phyloP scores from a whole-genome alignment of 2,113 vertebrate species.

The Eolophus roseicapilla region DNA sequence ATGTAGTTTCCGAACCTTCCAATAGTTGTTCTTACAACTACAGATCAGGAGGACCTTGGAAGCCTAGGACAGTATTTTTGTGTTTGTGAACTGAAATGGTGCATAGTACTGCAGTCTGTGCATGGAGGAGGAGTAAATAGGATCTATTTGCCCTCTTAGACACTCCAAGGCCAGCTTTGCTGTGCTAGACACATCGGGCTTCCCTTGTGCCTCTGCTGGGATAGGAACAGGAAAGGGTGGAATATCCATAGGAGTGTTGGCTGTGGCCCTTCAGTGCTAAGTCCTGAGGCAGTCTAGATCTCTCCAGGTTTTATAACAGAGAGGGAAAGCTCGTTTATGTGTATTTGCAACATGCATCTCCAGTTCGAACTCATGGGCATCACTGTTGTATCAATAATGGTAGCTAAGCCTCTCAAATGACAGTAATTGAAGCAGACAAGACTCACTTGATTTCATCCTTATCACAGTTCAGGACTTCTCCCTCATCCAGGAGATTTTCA shows the following conservation, averaged over 20 bases:
- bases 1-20: background rate
- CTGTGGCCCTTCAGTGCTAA: background rate
- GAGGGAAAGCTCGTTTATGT: background rate
- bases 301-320: background rate
- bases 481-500: background rate
- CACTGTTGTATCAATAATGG: background rate
- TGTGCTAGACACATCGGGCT: no score
- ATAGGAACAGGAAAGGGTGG: background rate
- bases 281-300: background rate
- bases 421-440: background rate
- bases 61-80: background rate
- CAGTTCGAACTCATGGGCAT: background rate
- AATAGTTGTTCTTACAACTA: background rate
- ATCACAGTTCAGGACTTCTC: background rate
- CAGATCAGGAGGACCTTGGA: background rate
- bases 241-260: background rate
- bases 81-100: background rate
- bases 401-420: background rate
- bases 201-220: no score
- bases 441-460: background rate
- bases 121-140: fast-evolving
- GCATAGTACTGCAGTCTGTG: fast-evolving
- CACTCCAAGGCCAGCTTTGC: background rate
- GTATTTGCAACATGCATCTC: background rate
- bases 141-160: background rate